phyloP scores from a whole-genome alignment of 2,797 vertebrate genomes.

The Mareca penelope region DNA sequence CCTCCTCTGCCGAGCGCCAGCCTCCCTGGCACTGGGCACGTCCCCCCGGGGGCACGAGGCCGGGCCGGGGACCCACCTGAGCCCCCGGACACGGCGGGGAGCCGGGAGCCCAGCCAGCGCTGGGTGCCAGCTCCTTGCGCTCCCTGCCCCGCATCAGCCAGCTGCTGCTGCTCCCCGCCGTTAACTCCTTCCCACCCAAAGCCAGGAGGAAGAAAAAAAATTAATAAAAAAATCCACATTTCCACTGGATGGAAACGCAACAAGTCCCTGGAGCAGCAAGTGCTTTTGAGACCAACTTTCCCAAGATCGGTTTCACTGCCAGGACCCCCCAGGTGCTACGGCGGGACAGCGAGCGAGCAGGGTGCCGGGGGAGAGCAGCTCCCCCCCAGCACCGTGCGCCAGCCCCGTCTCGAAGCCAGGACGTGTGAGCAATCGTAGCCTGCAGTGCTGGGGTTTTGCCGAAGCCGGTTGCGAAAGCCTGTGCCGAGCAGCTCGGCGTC shows the following conservation, averaged over 20 bases:
- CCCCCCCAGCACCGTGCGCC: neutral
- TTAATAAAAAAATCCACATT: neutral
- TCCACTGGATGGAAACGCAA: neutral
- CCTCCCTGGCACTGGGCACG: neutral
- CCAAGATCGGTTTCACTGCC: accelerated
- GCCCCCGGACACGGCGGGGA: neutral
- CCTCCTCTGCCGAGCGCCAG: slow-evolving; percentile 55
- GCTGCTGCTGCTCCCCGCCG: neutral
- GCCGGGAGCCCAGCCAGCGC: neutral
- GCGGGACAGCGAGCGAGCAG: accelerated
- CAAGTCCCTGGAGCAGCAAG: neutral
- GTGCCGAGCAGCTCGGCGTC: neutral
- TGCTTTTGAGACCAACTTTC: neutral
- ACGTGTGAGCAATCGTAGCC: neutral
- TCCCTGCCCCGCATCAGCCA: neutral
- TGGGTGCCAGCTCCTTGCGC: neutral
- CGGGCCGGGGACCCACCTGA: neutral
- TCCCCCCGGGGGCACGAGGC: neutral
- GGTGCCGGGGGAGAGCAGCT: neutral
- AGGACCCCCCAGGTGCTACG: neutral
- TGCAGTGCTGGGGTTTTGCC: neutral
- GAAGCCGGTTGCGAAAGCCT: neutral
- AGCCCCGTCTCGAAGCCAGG: accelerated
- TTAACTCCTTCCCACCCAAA: slow-evolving; percentile 49
- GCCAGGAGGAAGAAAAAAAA: neutral